Conservation (phyloP, 2,113 vertebrate species). For the Laterallus jamaicensis region DNA sequence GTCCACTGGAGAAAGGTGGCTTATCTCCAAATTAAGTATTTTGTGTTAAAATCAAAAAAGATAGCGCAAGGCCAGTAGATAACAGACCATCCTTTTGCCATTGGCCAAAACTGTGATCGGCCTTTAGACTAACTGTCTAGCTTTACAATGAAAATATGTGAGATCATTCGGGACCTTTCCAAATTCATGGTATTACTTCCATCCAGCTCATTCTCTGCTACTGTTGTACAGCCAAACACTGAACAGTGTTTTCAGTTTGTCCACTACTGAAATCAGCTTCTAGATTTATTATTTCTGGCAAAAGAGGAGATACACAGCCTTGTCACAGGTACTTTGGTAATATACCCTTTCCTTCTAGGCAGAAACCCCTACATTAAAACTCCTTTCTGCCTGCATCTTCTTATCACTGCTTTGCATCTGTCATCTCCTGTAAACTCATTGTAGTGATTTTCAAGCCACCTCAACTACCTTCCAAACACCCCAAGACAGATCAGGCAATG, state of each 20-base stretch:
- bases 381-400: neutral
- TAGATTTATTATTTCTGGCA: constrained; percentile 35
- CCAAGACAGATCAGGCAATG: neutral
- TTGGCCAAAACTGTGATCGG: neutral
- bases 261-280: constrained; percentile 21
- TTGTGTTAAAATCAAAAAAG: constrained; percentile 9
- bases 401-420: neutral
- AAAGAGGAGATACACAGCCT: constrained; percentile 11
- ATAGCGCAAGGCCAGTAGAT: neutral
- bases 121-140: neutral
- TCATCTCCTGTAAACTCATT: neutral
- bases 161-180: neutral
- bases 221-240: neutral
- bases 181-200: neutral
- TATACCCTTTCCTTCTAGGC: neutral
- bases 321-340: neutral
- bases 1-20: neutral
- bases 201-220: constrained; percentile 2
- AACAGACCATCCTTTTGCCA: neutral
- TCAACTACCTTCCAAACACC: neutral
- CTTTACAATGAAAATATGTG: neutral
- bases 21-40: constrained; percentile 42
- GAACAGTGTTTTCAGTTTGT: neutral
- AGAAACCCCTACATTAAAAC: neutral
- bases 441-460: neutral